Percentiles rank a stretch among this genome's conserved stretches.
These are phyloP conservation scores for Lycaon pictus DNA, from an alignment of 2,113 vertebrate species.

Conservation along the genomic window DNA sequence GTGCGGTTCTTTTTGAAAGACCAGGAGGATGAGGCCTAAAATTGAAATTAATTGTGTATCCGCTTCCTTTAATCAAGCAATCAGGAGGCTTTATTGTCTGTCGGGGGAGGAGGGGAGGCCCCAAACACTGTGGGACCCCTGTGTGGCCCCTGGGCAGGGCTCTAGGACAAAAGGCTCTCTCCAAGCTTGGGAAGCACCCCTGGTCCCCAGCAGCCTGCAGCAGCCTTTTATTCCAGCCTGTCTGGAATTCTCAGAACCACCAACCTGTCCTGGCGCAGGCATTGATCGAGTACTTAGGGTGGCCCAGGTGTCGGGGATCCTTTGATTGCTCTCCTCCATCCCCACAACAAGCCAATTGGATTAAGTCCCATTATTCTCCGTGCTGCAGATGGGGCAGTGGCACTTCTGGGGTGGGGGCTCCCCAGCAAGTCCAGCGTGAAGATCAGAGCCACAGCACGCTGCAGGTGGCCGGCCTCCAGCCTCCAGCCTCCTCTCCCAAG, in stretches of 20 bases:
- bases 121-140: neutral
- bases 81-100: slow-evolving; percentile 57
- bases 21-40: slow-evolving; percentile 25
- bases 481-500: neutral
- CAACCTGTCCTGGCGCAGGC: no score
- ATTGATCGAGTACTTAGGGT: neutral
- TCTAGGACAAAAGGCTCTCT: neutral
- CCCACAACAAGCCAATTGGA: slow-evolving; percentile 20
- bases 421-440: neutral
- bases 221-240: neutral
- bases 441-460: neutral
- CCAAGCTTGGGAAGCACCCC: neutral
- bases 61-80: slow-evolving; percentile 77
- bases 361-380: slow-evolving; percentile 5
- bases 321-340: neutral
- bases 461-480: neutral
- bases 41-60: slow-evolving; percentile 77
- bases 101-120: neutral
- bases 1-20: slow-evolving; percentile 75
- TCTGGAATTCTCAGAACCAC: neutral
- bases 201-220: neutral
- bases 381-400: neutral
- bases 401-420: neutral
- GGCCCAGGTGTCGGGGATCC: neutral
- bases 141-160: neutral